phyloP scores from a whole-genome alignment of 2,888 invertebrate genomes.

The Protophormia terraenovae region DNA sequence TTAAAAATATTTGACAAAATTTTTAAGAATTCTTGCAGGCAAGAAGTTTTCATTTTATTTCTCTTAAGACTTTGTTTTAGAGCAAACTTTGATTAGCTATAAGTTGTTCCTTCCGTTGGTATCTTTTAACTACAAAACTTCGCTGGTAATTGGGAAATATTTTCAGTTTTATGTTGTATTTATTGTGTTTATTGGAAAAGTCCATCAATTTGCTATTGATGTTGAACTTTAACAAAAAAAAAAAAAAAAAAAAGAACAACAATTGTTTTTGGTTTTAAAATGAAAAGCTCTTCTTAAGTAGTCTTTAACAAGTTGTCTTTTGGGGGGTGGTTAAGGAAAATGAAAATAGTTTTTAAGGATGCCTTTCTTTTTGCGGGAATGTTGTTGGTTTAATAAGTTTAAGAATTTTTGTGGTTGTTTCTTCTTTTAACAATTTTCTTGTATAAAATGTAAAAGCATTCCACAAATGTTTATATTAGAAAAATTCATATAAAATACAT shows the following conservation, averaged over 20 bases:
- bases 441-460: too few species aligned
- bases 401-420: too few species aligned
- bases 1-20: not conserved
- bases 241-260: too few species aligned
- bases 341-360: not conserved
- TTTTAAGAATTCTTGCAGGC: not conserved
- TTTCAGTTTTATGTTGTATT: conserved; percentile 1
- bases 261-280: not conserved
- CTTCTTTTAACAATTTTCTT: too few species aligned
- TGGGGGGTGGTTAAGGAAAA: too few species aligned
- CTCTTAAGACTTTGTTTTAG: conserved; percentile 22
- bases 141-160: conserved; percentile 23
- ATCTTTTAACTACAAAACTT: conserved; percentile 12
- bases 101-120: not conserved
- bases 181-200: conserved; percentile 15
- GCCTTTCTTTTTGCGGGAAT: not conserved
- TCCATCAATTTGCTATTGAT: not conserved
- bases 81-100: conserved; percentile 34
- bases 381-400: not conserved
- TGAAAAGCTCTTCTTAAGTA: not conserved
- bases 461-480: too few species aligned
- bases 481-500: too few species aligned
- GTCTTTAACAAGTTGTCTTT: not conserved
- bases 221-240: not conserved
- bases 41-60: conserved; percentile 13